Conservation (phyloP, 2,113 vertebrate species). For the Pipra filicauda region DNA sequence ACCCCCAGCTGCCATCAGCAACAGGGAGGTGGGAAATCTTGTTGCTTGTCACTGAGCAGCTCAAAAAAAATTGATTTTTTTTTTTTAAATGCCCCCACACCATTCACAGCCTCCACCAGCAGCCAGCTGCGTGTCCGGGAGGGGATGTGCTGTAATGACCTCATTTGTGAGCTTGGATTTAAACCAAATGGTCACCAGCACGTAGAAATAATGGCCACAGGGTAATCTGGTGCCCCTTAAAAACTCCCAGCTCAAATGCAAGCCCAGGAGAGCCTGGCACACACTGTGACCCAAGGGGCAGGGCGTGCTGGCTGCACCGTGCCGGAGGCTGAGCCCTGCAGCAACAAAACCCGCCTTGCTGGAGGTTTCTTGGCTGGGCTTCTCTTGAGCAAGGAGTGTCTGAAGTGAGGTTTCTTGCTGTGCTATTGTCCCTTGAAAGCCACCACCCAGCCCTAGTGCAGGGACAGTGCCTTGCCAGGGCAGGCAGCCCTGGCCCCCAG, state of each 20-base stretch:
- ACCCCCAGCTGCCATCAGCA: neutral
- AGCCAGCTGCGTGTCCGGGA: fast-evolving
- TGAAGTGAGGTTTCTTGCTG: neutral
- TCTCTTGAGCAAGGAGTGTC: neutral
- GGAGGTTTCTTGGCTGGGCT: neutral
- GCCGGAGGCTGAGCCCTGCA: neutral
- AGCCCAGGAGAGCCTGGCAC: fast-evolving
- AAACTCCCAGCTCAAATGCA: neutral
- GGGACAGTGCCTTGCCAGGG: fast-evolving
- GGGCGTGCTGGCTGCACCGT: fast-evolving
- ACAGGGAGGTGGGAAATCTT: neutral
- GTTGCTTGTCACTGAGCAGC: neutral
- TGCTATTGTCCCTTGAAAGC: neutral
- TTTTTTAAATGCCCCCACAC: neutral
- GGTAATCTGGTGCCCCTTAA: neutral
- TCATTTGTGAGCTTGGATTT: neutral
- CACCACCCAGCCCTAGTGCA: neutral
- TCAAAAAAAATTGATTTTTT: neutral
- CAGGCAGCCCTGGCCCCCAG: neutral
- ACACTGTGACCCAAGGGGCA: neutral
- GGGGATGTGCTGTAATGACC: neutral
- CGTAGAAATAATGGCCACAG: neutral
- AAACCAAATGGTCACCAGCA: neutral
- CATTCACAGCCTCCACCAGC: fast-evolving
- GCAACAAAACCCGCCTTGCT: neutral